phyloP scores from a whole-genome alignment of 2,113 vertebrate species.

The Australoheros scitulus region DNA sequence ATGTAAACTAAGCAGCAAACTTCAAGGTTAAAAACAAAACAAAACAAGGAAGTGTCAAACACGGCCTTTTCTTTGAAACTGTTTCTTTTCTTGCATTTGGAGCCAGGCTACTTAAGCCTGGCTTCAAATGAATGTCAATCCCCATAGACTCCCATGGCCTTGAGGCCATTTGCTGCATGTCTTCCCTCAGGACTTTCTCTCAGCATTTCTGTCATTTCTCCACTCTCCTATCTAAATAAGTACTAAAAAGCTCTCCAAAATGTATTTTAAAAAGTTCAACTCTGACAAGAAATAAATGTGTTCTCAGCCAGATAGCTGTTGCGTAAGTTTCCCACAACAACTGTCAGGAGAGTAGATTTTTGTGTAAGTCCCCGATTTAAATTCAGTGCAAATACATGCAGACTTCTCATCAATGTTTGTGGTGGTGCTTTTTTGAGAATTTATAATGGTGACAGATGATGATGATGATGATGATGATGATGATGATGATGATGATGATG shows the following conservation, averaged over 20 bases:
- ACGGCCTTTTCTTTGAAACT: background rate
- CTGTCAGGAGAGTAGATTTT: background rate
- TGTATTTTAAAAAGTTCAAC: background rate
- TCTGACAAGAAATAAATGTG: background rate
- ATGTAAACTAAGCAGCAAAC: background rate
- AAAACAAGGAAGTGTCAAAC: background rate
- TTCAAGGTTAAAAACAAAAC: background rate
- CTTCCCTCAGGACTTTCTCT: background rate
- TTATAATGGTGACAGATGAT: background rate
- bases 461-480: no score
- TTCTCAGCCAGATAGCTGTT: rapidly evolving
- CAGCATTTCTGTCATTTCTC: background rate
- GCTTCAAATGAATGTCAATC: background rate
- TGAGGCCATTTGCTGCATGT: background rate
- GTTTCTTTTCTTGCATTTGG: no score
- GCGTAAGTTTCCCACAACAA: background rate
- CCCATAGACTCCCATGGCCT: background rate
- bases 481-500: background rate
- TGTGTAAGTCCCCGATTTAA: no score
- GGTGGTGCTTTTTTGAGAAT: background rate
- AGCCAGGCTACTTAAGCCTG: background rate
- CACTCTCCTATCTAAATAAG: rapidly evolving
- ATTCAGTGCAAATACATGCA: background rate
- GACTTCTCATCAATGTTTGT: background rate
- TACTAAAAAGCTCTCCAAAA: rapidly evolving